Base-by-base conservation (phyloP, 2,797 vertebrate genomes). In the Gephyroberyx darwinii region DNA sequence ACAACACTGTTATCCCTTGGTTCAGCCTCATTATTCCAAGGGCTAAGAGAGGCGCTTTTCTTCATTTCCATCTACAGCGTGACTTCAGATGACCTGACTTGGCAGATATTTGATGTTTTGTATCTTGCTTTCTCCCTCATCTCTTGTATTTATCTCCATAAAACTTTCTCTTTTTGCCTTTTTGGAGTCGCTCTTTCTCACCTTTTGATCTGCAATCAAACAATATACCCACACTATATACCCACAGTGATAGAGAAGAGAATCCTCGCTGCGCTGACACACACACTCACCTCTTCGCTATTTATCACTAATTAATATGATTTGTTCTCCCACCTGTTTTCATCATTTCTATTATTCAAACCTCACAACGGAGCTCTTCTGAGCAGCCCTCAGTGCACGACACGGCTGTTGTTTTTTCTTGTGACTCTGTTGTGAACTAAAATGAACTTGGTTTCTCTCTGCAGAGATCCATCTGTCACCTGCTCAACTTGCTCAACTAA, bases 301-400 rank as follows among this genome's bases (percentile, higher is more conserved):
- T 81, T 81, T 63, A 85, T 85, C 75, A 80, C 78, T 87, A 83
- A 88, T 84, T 84, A 77, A 88, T 80, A 39, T 60, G 39, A 80
- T 86, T 79, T 80, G 48, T 80, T 84, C 71, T 73, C 67, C 70
- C 77, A 80, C 69, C 82, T 82, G 73, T 78, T 84, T 73, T 71
- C 52, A 78, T 63, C 56, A 47, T 82, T 84, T 86, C 75, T 75
- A 82, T 84, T 86, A 87, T 87, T 89, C 71, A 79, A 65, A 78
- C 50, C 20, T 37, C 35, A 50, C 61, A 17, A 30, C 5, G 2
- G 17, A 0, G 59, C 33, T 78, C 71, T 43, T 76, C 41, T 41
- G 66, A 79, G 63, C 43, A 63, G 70, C 69, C 63, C 61, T 48
- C 10, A 13, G 74, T 14, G n/a, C 71, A 74, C 62, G 68, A 66